Conservation (phyloP, 2,113 vertebrate species). For the Dermatemys mawii region DNA sequence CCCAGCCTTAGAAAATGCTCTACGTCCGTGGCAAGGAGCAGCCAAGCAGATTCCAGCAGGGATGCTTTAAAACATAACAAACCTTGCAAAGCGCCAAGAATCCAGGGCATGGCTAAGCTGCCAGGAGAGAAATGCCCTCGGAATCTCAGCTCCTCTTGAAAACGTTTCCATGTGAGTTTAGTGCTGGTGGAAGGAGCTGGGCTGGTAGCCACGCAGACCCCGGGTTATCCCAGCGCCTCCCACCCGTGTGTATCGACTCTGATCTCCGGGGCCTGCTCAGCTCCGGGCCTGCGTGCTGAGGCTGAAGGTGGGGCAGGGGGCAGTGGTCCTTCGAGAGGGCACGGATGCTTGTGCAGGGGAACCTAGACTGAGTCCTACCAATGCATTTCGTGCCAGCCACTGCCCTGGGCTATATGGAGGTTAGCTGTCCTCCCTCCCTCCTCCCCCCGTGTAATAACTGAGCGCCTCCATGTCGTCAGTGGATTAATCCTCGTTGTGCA, state of each 20-base stretch:
- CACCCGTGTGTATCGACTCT: not conserved
- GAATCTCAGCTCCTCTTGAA: constrained; percentile 9
- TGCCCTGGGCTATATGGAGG: not conserved
- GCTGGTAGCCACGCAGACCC: not conserved
- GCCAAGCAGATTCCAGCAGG: constrained; percentile 71
- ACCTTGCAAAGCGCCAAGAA: constrained; percentile 62
- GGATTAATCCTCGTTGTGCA: not conserved
- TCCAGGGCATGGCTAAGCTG: constrained; percentile 62
- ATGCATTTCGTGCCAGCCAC: not conserved
- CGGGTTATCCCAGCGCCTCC: not conserved
- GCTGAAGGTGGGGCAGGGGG: not conserved
- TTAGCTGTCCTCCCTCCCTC: not conserved
- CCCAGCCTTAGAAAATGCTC: constrained; percentile 57
- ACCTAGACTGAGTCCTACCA: not conserved
- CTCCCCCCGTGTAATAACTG: not conserved
- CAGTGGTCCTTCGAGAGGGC: not conserved
- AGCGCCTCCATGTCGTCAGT: not conserved
- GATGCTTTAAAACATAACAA: constrained; percentile 76
- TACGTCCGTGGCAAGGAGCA: constrained; percentile 67
- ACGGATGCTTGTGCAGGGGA: not conserved
- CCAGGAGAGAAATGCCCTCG: constrained; percentile 62
- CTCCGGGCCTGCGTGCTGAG: not conserved
- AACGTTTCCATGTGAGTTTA: not conserved
- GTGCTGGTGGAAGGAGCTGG: not conserved
- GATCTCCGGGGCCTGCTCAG: not conserved